Conservation (phyloP, 2,888 invertebrate genomes). For the Chymomyza amoena region DNA sequence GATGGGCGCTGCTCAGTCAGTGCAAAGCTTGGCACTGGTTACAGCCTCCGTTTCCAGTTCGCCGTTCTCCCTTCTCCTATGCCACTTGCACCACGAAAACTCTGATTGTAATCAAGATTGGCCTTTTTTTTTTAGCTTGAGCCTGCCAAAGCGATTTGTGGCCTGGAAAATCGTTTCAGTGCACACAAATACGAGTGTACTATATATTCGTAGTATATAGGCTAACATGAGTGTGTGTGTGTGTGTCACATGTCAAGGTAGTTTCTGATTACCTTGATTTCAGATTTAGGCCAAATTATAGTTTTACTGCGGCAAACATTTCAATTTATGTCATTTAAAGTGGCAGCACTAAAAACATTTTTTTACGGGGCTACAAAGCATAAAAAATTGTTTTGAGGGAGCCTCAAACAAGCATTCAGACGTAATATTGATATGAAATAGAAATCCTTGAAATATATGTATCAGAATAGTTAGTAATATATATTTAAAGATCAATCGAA, state of each 20-base stretch:
- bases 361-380: no score
- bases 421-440: no score
- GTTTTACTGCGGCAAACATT: background rate
- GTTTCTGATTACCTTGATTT: conserved; percentile 9
- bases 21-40: background rate
- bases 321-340: background rate
- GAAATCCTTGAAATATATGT: no score
- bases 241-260: conserved; percentile 66
- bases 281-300: conserved; percentile 12
- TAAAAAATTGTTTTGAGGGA: no score
- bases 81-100: background rate
- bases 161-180: conserved; percentile 55
- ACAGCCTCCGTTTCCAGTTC: conserved; percentile 5
- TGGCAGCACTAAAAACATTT: background rate
- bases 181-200: conserved; percentile 1
- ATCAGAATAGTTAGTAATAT: no score
- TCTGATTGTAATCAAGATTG: conserved; percentile 72
- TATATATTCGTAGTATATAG: background rate
- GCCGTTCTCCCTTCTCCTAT: background rate
- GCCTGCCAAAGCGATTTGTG: conserved; percentile 65
- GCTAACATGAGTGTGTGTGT: conserved; percentile 24
- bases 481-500: no score
- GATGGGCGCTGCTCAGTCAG: conserved; percentile 14
- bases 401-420: no score
- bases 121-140: conserved; percentile 54